Evolutionary conservation across 2,797 vertebrate species (phyloP).

Genomic region (Lacerta bilineata): DNA sequence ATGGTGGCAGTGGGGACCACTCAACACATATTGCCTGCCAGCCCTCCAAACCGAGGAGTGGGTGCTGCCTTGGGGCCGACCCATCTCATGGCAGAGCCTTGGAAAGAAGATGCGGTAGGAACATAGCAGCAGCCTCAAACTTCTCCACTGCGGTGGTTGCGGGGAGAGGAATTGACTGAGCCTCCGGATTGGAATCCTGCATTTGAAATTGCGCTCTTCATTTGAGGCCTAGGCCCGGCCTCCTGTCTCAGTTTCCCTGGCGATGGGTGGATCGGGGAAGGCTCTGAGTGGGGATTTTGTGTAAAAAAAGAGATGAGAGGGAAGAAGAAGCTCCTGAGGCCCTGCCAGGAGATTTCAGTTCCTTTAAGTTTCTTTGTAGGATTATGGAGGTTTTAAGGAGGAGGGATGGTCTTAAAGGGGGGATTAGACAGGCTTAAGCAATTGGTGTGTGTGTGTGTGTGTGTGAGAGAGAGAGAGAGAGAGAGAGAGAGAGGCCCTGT

Average conservation of each 20-base stretch:
- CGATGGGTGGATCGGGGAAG: background rate
- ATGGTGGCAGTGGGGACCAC: no score
- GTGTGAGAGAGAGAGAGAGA: no score
- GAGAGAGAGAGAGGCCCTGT: background rate
- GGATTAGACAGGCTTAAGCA: constrained; percentile 43
- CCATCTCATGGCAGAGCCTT: background rate
- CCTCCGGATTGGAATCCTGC: no score
- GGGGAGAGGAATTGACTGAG: background rate
- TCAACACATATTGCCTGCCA: no score
- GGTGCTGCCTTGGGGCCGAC: background rate
- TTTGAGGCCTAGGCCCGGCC: background rate
- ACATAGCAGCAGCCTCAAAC: background rate
- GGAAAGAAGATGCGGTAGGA: background rate
- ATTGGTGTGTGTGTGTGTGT: constrained; percentile 9
- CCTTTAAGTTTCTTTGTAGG: constrained; percentile 46
- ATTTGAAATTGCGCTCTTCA: background rate
- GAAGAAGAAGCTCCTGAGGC: constrained; percentile 10
- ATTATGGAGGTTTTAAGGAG: constrained; percentile 40
- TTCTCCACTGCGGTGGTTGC: no score
- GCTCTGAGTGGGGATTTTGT: constrained; percentile 8
- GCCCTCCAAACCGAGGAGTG: no score
- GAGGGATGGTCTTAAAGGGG: constrained; percentile 27
- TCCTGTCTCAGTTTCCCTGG: constrained; percentile 10
- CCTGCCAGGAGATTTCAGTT: constrained; percentile 33
- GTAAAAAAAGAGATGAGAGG: constrained; percentile 18